These are phyloP conservation scores for Gallinago stenura DNA, from an alignment of 2,797 vertebrate species.

Conservation along the genomic window DNA sequence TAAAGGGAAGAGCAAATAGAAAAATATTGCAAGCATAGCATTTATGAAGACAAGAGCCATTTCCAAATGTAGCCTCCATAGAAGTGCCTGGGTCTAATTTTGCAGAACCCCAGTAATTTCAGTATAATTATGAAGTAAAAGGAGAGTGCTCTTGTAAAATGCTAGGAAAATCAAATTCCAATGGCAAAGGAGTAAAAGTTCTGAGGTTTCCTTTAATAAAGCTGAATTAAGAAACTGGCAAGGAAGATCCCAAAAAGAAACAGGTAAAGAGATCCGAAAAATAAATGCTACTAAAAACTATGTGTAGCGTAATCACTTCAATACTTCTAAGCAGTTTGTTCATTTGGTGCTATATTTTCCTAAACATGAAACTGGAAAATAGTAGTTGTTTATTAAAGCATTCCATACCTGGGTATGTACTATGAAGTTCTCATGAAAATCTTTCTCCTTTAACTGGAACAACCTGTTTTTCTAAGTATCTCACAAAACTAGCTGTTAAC, in stretches of 20 bases:
- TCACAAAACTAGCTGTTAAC: background rate
- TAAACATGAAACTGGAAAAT: background rate
- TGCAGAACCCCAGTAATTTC: background rate
- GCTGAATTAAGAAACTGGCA: background rate
- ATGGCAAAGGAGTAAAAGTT: background rate
- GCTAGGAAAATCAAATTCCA: background rate
- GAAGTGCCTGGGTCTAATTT: background rate
- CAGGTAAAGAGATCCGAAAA: background rate
- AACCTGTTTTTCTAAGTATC: background rate
- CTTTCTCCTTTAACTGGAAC: background rate
- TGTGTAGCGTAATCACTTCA: background rate
- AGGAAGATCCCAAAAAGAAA: background rate
- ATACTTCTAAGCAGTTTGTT: background rate
- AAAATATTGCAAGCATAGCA: rapidly evolving
- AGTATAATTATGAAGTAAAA: background rate
- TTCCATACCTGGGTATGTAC: background rate
- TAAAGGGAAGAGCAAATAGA: background rate
- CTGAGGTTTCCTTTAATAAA: background rate
- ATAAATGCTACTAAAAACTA: background rate
- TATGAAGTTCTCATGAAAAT: background rate
- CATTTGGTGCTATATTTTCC: background rate
- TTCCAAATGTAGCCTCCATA: background rate
- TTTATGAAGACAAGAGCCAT: background rate
- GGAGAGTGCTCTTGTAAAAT: background rate
- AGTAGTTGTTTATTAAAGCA: background rate